Evolutionary conservation across 1,140 invertebrate species (phyloP), one percentile per base, ranked within the genome.

Genomic region (Nixonia krombeini): DNA sequence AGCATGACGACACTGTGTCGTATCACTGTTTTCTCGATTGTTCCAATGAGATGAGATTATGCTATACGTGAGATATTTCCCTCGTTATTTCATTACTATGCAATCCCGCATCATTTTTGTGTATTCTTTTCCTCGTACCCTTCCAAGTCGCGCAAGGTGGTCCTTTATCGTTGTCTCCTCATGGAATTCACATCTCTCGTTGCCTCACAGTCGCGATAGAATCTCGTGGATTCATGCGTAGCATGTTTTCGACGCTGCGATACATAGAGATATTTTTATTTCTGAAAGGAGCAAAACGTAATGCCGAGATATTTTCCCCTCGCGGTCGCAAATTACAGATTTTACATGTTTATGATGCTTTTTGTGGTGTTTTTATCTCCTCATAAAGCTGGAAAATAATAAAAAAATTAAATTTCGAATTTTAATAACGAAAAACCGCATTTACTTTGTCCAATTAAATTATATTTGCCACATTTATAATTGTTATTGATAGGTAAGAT

Each of bases 1-100:
- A n/a, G n/a, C n/a, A n/a, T n/a, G n/a, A n/a, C n/a, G n/a, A n/a
- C n/a, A n/a, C n/a, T n/a, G n/a, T 55, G 51, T 63, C 66, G 55
- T 50, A 70, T 38, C 15, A 18, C 50, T 45, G 55, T 57, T 62
- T 61, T 68, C 62, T 42, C 58, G 49, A 68, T 41, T 46, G 46
- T 41, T 42, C 51, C n/a, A n/a, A n/a, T n/a, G n/a, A n/a, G n/a
- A n/a, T n/a, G n/a, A n/a, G n/a, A n/a, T n/a, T n/a, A n/a, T n/a
- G n/a, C n/a, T n/a, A n/a, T n/a, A n/a, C n/a, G n/a, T n/a, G n/a
- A 6, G 9, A 40, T 18, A 18, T 40, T 40, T 18, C 6, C 16
- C 4, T 13, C 7, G 12, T 10, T 16, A 17, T 17, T 40, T 40
- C 37, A 40, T 40, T 40, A 40, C 16, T 40, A 40, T n/a, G 37